Conservation (phyloP, 2,113 vertebrate genomes). For the Setophaga kirtlandii region DNA sequence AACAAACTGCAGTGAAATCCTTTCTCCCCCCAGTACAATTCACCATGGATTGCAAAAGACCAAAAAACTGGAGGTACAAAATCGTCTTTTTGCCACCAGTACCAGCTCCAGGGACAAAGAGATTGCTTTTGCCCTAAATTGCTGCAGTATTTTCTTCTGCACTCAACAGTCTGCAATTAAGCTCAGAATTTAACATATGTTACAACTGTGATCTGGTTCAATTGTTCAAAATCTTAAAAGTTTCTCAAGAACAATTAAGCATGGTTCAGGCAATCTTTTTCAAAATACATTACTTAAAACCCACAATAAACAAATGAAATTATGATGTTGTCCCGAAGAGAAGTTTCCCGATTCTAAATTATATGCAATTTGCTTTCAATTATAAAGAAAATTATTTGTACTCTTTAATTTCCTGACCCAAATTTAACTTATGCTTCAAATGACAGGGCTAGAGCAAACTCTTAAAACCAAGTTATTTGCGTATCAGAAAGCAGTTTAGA, state of each 20-base stretch:
- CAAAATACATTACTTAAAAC: not conserved
- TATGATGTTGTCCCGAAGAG: not conserved
- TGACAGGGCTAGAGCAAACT: not conserved
- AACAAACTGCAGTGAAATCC: slow-evolving; percentile 8
- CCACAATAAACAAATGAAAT: not conserved
- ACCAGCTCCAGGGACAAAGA: not conserved
- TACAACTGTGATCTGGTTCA: not conserved
- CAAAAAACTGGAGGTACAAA: not conserved
- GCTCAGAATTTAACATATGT: not conserved
- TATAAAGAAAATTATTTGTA: not conserved
- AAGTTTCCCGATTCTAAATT: not conserved
- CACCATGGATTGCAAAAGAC: not conserved
- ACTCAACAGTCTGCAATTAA: not conserved
- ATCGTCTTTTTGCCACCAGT: not conserved
- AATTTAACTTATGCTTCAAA: not conserved
- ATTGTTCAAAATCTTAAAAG: not conserved
- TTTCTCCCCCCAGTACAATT: not conserved
- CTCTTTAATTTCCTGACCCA: not conserved
- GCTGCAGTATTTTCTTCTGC: not conserved
- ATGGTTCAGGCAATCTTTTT: not conserved
- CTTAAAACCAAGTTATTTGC: not conserved
- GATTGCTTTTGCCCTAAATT: not conserved
- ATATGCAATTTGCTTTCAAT: not conserved
- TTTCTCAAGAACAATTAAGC: not conserved
- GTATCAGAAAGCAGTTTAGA: not conserved